These are phyloP conservation scores for Hylomyscus alleni DNA, from an alignment of 2,797 vertebrate genomes.

Conservation along the genomic window DNA sequence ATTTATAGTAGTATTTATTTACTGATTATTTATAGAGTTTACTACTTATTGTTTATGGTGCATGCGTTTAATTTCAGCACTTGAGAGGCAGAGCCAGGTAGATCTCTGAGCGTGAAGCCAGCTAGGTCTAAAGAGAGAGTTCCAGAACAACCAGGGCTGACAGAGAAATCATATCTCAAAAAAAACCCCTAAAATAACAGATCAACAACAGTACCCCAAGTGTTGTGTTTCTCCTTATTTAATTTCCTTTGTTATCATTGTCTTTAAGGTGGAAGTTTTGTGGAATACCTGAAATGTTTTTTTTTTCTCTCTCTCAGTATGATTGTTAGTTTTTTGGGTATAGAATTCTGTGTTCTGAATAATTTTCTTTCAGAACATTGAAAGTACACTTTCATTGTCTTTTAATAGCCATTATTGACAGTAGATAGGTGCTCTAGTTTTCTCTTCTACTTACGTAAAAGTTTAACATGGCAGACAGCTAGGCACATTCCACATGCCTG, in stretches of 20 bases:
- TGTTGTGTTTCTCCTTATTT: conserved; percentile 14
- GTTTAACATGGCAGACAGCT: not conserved
- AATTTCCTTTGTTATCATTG: conserved; percentile 23
- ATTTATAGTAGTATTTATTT: conserved; percentile 26
- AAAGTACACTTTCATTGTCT: conserved; percentile 49
- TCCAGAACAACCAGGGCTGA: not conserved
- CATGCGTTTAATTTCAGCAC: not conserved
- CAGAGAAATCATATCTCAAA: not conserved
- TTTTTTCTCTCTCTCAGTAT: not conserved
- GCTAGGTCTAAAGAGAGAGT: not conserved
- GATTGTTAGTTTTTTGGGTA: conserved; percentile 25
- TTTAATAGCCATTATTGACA: conserved; percentile 46
- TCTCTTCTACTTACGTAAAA: conserved; percentile 20
- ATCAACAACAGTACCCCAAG: not conserved
- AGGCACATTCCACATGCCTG: not conserved
- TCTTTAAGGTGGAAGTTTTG: conserved; percentile 48
- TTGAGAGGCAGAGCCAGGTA: not conserved
- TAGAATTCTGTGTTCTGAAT: conserved; percentile 34
- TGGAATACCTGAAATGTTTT: conserved; percentile 41
- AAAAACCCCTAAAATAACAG: not conserved
- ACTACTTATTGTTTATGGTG: not conserved
- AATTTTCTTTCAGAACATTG: conserved; percentile 55
- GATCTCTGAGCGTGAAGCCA: not conserved
- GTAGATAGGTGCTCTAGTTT: not conserved
- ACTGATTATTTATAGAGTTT: not conserved